Percentiles rank a stretch among this genome's conserved stretches.
Conservation (phyloP, 1,140 invertebrate species). For the Magallana angulata region DNA sequence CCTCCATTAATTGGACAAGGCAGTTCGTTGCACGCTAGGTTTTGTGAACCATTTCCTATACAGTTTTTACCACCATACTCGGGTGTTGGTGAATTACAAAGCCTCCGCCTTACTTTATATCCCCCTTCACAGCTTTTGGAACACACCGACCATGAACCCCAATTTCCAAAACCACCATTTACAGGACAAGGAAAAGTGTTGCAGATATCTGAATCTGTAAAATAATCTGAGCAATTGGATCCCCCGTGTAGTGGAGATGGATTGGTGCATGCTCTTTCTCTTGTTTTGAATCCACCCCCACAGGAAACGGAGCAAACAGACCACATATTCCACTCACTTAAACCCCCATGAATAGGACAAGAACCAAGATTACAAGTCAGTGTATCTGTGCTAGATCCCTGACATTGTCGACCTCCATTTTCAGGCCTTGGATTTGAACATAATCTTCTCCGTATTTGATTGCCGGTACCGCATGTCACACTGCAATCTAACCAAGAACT, state of each 20-base stretch:
- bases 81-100: slow-evolving; percentile 61
- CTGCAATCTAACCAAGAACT: slow-evolving; percentile 6
- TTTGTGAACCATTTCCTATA: slow-evolving; percentile 55
- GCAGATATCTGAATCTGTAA: slow-evolving; percentile 42
- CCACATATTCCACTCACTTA: not conserved
- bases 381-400: slow-evolving; percentile 63
- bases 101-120: slow-evolving; percentile 50
- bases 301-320: not conserved
- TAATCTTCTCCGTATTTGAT: slow-evolving; percentile 64
- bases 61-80: slow-evolving; percentile 62
- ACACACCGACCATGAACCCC: slow-evolving; percentile 80
- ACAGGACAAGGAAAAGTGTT: slow-evolving; percentile 63
- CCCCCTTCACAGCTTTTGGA: slow-evolving; percentile 69
- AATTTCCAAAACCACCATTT: slow-evolving; percentile 81
- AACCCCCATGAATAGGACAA: not conserved
- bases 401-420: slow-evolving; percentile 71
- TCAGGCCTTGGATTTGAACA: slow-evolving; percentile 73
- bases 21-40: slow-evolving; percentile 54
- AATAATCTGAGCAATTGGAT: slow-evolving; percentile 61
- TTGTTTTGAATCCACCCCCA: not conserved
- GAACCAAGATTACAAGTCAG: slow-evolving; percentile 63
- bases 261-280: not conserved
- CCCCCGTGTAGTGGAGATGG: slow-evolving; percentile 49
- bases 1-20: slow-evolving; percentile 34
- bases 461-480: slow-evolving; percentile 73